phyloP scores from a whole-genome alignment of 1,140 invertebrate species.

The Metaphire vulgaris region DNA sequence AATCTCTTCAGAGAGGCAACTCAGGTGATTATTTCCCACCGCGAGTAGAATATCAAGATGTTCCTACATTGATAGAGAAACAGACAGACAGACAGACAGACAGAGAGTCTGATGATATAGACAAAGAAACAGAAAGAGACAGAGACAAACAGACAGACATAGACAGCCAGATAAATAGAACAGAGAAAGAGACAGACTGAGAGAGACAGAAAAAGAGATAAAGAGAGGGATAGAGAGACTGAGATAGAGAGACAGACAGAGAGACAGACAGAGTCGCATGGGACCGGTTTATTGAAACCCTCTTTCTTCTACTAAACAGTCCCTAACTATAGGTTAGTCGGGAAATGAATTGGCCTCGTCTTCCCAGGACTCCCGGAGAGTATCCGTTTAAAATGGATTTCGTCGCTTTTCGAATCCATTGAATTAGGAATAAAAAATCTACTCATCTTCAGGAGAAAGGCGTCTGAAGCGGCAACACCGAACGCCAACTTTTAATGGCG shows the following conservation, averaged over 20 bases:
- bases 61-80: background rate
- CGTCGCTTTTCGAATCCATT: background rate
- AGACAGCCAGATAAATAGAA: background rate
- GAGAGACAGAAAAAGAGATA: background rate
- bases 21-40: background rate
- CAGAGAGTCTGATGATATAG: background rate
- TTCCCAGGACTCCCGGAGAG: too few relatives aligned
- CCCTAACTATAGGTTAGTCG: too few relatives aligned
- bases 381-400: constrained; percentile 3
- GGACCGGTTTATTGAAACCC: background rate
- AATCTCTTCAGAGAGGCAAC: background rate
- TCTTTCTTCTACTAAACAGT: too few relatives aligned
- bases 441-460: too few relatives aligned
- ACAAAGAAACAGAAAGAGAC: background rate
- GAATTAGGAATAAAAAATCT: too few relatives aligned
- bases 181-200: background rate
- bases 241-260: background rate
- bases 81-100: constrained; percentile 1
- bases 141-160: background rate
- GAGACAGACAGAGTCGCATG: background rate
- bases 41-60: background rate
- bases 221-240: background rate
- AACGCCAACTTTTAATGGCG: too few relatives aligned
- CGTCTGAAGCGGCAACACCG: too few relatives aligned
- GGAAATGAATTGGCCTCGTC: too few relatives aligned